These are phyloP conservation scores for Muscicapa comitata DNA, from an alignment of 2,797 vertebrate species.

Conservation along the genomic window DNA sequence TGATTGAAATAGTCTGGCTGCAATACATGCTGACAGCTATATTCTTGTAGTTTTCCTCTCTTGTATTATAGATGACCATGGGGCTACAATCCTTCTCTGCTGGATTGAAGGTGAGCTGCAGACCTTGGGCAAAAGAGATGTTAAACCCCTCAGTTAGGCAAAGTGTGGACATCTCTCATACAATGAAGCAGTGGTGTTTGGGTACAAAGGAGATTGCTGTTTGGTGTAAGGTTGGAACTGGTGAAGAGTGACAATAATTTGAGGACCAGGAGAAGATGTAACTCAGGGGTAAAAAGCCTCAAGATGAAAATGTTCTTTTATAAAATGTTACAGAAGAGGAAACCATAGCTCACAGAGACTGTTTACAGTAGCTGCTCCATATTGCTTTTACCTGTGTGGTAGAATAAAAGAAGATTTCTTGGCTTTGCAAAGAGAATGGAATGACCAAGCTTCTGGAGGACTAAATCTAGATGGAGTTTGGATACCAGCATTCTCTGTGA, in stretches of 20 bases:
- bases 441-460: neutral
- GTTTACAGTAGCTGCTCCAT: neutral
- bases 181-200: neutral
- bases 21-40: neutral
- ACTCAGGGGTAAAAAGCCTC: accelerated
- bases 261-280: neutral
- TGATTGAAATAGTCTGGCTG: neutral
- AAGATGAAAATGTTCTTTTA: neutral
- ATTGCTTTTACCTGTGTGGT: neutral
- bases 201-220: neutral
- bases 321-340: neutral
- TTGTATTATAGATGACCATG: neutral
- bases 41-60: neutral
- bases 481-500: neutral
- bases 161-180: neutral
- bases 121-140: neutral
- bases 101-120: conserved; percentile 16
- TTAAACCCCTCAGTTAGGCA: neutral
- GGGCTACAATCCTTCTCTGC: neutral
- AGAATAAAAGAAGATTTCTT: neutral
- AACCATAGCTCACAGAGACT: neutral
- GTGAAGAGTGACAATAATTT: neutral
- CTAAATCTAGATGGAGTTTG: neutral
- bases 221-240: neutral
- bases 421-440: neutral